phyloP scores from a whole-genome alignment of 2,113 vertebrate species.

The Emydura subglobosa region DNA sequence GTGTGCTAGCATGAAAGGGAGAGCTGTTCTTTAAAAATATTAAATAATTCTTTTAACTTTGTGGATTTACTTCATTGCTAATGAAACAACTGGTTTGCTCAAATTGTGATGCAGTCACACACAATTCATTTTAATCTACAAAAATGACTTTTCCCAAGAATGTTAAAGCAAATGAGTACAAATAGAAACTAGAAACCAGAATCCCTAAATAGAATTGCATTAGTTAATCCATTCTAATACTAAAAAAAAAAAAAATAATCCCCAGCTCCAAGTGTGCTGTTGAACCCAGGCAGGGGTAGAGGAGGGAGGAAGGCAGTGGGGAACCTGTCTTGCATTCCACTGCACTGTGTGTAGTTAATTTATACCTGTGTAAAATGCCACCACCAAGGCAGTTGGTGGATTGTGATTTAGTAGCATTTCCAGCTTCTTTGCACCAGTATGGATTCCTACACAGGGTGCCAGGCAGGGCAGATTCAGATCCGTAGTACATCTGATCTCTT shows the following conservation, averaged over 20 bases:
- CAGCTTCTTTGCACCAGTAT: neutral
- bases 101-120: neutral
- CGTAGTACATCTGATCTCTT: accelerated
- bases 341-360: neutral
- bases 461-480: neutral
- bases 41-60: neutral
- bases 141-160: neutral
- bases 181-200: neutral
- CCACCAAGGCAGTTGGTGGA: accelerated
- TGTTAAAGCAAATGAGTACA: neutral
- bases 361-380: neutral
- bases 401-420: neutral
- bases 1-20: neutral
- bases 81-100: neutral
- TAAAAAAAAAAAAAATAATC: neutral
- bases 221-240: neutral
- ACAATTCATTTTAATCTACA: neutral
- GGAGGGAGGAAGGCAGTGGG: neutral
- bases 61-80: neutral
- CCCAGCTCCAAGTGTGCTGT: neutral
- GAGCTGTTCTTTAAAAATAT: neutral
- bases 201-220: neutral
- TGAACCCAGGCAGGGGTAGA: neutral
- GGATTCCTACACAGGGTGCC: neutral
- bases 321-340: neutral